phyloP scores from a whole-genome alignment of 2,113 vertebrate species.

The Cyprinodon tularosa region DNA sequence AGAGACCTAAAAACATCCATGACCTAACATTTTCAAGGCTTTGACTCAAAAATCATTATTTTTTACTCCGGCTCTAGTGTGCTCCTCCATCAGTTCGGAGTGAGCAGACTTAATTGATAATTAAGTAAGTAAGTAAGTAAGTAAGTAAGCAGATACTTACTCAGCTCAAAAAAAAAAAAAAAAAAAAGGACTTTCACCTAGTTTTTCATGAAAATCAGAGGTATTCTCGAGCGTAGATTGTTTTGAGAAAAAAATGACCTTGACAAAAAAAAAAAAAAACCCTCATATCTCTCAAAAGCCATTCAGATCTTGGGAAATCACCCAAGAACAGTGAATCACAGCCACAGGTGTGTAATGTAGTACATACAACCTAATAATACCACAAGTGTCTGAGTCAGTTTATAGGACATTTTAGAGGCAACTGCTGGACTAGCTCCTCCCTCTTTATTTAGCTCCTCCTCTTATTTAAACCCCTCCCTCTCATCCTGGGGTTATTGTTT shows the following conservation, averaged over 20 bases:
- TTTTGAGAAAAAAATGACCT: not conserved
- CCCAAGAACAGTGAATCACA: not conserved
- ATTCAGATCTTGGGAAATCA: not conserved
- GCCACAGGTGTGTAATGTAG: not conserved
- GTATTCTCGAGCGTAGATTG: not conserved
- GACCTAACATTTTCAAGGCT: not conserved
- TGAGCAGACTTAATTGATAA: not conserved
- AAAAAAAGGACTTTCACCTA: not conserved
- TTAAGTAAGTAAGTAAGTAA: too few relatives aligned
- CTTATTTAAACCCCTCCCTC: conserved; percentile 45
- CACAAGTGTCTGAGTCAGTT: conserved; percentile 9
- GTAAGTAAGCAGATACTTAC: too few relatives aligned
- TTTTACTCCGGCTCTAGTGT: not conserved
- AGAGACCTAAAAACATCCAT: not conserved
- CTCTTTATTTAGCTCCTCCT: conserved; percentile 42
- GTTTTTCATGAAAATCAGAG: not conserved
- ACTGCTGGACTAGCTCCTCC: conserved; percentile 59
- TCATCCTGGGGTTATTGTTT: conserved; percentile 12
- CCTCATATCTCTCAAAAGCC: not conserved
- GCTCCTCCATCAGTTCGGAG: not conserved
- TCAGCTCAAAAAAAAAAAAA: not conserved
- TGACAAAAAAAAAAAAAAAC: not conserved
- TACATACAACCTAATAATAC: not conserved
- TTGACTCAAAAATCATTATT: not conserved
- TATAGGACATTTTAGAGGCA: conserved; percentile 20